Conservation (phyloP, 1,140 invertebrate species). For the Papilio machaon region DNA sequence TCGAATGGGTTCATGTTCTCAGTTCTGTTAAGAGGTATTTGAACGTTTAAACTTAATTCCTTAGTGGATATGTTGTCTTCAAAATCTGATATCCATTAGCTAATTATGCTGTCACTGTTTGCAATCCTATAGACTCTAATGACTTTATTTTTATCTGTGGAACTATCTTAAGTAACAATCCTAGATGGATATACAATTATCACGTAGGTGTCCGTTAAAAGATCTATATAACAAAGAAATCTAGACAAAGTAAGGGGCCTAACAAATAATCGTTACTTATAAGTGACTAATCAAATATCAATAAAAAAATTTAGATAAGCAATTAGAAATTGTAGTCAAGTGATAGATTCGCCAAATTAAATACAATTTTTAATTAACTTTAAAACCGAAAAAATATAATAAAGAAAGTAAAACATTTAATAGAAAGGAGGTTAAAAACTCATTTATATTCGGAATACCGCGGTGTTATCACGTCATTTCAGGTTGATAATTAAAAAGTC, state of each 20-base stretch:
- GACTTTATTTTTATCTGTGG: too few relatives aligned
- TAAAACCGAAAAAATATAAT: not conserved
- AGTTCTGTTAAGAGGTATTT: slow-evolving; percentile 64
- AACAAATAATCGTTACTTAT: too few relatives aligned
- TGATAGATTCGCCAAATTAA: not conserved
- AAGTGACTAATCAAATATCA: too few relatives aligned
- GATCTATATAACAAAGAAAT: too few relatives aligned
- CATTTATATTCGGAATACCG: slow-evolving; percentile 50
- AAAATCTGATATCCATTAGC: slow-evolving; percentile 22
- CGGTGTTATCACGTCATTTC: slow-evolving; percentile 57
- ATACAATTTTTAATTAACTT: not conserved
- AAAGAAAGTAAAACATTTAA: slow-evolving; percentile 12
- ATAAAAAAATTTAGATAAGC: too few relatives aligned
- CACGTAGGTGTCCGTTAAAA: too few relatives aligned
- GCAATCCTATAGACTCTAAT: not conserved
- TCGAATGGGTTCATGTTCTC: slow-evolving; percentile 62
- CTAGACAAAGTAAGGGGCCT: too few relatives aligned
- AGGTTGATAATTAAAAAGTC: slow-evolving; percentile 59
- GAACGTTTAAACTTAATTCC: slow-evolving; percentile 53
- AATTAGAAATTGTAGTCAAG: too few relatives aligned
- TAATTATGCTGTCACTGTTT: not conserved
- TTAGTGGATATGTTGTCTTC: slow-evolving; percentile 42
- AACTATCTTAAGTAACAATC: too few relatives aligned
- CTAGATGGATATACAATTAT: too few relatives aligned
- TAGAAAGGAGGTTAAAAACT: slow-evolving; percentile 22